Evolutionary conservation across 2,113 vertebrate genomes (phyloP).

Genomic region (Azemiops feae): DNA sequence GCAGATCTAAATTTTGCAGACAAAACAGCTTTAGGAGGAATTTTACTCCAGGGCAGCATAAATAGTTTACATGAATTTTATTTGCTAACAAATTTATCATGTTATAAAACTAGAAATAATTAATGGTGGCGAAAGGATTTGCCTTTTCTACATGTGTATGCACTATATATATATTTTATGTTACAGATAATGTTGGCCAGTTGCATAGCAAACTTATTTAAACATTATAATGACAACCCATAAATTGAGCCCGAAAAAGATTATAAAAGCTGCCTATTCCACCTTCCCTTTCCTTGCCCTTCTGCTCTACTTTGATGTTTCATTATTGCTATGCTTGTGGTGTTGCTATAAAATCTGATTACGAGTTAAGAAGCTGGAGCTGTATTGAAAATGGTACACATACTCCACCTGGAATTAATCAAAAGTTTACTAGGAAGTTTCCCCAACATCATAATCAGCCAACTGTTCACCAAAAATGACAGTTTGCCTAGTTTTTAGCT

Average conservation of each 20-base stretch:
- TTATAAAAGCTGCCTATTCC: too few relatives aligned
- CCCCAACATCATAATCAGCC: not conserved
- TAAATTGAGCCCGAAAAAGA: not conserved
- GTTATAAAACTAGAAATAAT: not conserved
- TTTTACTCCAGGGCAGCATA: not conserved
- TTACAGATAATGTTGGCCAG: not conserved
- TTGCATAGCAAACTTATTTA: not conserved
- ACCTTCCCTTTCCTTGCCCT: not conserved
- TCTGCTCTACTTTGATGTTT: not conserved
- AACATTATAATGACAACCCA: not conserved
- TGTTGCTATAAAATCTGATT: not conserved
- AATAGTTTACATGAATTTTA: not conserved
- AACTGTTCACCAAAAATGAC: not conserved
- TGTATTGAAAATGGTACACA: not conserved
- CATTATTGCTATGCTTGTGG: not conserved
- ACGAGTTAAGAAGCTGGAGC: not conserved
- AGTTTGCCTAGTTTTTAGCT: not conserved
- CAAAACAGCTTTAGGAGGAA: not conserved
- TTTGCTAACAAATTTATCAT: not conserved
- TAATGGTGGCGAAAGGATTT: not conserved
- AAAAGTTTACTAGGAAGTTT: not conserved
- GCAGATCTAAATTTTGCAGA: not conserved
- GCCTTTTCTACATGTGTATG: not conserved
- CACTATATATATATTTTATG: not conserved
- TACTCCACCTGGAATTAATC: not conserved